These are phyloP conservation scores for Leptopilina drosophilae DNA, from an alignment of 2,888 invertebrate species.

Conservation along the genomic window DNA sequence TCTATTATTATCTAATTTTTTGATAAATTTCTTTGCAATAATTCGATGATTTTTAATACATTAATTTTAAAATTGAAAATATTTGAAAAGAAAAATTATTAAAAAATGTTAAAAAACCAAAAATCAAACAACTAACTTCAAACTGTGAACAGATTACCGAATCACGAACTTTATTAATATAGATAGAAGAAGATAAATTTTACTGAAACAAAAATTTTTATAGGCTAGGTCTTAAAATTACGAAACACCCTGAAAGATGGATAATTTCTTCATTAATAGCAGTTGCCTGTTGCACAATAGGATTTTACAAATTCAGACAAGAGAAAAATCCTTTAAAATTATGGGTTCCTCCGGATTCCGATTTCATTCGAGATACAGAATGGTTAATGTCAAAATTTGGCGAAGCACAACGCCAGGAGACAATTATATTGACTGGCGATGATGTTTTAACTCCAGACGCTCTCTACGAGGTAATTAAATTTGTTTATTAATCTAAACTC, in stretches of 20 bases:
- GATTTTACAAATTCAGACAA: slow-evolving; percentile 83
- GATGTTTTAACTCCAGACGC: slow-evolving; percentile 83
- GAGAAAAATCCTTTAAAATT: slow-evolving; percentile 87
- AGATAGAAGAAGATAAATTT: no score
- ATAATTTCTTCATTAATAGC: slow-evolving; percentile 80
- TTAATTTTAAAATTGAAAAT: no score
- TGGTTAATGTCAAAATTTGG: slow-evolving; percentile 85
- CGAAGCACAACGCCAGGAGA: slow-evolving; percentile 82
- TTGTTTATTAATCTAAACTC: neutral
- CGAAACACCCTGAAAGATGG: slow-evolving; percentile 81
- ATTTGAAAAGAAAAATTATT: no score
- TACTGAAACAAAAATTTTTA: neutral
- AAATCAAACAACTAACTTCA: no score
- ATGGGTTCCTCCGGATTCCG: slow-evolving; percentile 87
- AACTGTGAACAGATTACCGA: no score
- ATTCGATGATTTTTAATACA: no score
- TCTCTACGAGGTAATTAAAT: slow-evolving; percentile 67
- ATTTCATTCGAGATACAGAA: slow-evolving; percentile 84
- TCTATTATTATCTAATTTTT: no score
- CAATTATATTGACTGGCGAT: slow-evolving; percentile 81
- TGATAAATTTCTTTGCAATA: no score
- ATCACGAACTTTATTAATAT: no score
- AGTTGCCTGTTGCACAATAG: slow-evolving; percentile 80
- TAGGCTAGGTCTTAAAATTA: slow-evolving; percentile 82
- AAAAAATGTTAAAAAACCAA: no score